Conservation (phyloP, 2,888 invertebrate genomes). For the Lysandra bellargus region DNA sequence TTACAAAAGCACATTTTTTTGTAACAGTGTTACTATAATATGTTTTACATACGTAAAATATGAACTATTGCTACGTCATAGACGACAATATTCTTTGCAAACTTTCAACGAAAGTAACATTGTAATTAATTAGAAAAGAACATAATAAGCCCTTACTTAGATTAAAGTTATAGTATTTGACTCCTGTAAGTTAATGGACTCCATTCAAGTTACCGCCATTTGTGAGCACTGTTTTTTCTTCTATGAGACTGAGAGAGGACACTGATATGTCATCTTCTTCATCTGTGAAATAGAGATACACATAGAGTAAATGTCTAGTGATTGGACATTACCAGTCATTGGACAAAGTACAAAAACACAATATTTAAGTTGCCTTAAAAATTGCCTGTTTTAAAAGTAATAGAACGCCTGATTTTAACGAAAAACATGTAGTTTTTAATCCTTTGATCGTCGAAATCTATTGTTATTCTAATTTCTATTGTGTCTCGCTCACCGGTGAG, state of each 20-base stretch:
- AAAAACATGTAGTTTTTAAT: too few species aligned
- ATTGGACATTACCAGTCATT: too few species aligned
- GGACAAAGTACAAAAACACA: too few species aligned
- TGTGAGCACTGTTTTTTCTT: conserved; percentile 65
- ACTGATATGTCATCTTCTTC: conserved; percentile 71
- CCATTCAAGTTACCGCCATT: conserved; percentile 61
- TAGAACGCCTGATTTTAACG: too few species aligned
- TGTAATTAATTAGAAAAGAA: not conserved
- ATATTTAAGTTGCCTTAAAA: too few species aligned
- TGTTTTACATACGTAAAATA: not conserved
- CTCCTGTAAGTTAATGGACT: conserved; percentile 41
- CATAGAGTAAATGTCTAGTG: not conserved
- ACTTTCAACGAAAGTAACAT: not conserved
- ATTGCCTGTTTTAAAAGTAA: too few species aligned
- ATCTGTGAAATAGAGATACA: conserved; percentile 50
- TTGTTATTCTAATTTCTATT: too few species aligned
- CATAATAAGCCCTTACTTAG: not conserved
- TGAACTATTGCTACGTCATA: not conserved
- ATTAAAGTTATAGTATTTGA: conserved; percentile 4
- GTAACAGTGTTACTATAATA: not conserved
- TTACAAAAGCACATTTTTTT: not conserved
- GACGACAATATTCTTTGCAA: not conserved
- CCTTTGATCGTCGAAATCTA: too few species aligned
- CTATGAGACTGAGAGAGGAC: conserved; percentile 62
- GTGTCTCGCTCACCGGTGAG: too few species aligned